Evolutionary conservation across 2,113 vertebrate species (phyloP).

Genomic region (Todiramphus chloris): DNA sequence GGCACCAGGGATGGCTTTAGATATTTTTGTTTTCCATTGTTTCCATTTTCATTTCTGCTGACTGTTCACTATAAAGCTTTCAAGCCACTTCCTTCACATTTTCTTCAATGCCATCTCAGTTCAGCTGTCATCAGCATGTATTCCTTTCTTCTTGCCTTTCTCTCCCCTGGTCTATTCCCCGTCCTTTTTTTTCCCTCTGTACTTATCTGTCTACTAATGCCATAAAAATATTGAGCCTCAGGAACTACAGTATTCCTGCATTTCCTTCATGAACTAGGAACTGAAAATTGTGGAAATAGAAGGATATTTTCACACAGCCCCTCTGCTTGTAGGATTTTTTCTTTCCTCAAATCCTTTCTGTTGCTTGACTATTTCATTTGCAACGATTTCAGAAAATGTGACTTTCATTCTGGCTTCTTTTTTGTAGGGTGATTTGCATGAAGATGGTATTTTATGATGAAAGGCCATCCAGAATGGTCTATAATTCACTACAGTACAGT

Average conservation of each 20-base stretch:
- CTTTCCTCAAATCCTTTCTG: not conserved
- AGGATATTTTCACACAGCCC: not conserved
- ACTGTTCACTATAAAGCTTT: not conserved
- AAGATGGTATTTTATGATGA: not conserved
- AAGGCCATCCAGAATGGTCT: not conserved
- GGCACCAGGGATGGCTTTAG: not conserved
- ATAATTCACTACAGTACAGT: not conserved
- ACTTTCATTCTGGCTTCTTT: not conserved
- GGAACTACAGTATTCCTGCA: not conserved
- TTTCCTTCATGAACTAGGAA: not conserved
- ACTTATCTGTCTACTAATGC: not conserved
- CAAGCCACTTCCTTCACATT: not conserved
- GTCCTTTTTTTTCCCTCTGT: not conserved
- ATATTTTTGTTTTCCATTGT: not conserved
- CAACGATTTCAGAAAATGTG: not conserved
- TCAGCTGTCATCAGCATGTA: not conserved
- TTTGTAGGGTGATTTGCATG: not conserved
- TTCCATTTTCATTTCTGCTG: not conserved
- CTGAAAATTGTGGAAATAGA: not conserved
- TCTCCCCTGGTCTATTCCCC: not conserved
- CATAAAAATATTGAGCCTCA: not conserved
- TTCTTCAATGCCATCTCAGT: not conserved
- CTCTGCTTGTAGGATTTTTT: not conserved
- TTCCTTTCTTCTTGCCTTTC: not conserved
- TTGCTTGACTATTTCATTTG: not conserved